Conservation (phyloP, 2,888 invertebrate genomes). For the Ormyrus thymus region DNA sequence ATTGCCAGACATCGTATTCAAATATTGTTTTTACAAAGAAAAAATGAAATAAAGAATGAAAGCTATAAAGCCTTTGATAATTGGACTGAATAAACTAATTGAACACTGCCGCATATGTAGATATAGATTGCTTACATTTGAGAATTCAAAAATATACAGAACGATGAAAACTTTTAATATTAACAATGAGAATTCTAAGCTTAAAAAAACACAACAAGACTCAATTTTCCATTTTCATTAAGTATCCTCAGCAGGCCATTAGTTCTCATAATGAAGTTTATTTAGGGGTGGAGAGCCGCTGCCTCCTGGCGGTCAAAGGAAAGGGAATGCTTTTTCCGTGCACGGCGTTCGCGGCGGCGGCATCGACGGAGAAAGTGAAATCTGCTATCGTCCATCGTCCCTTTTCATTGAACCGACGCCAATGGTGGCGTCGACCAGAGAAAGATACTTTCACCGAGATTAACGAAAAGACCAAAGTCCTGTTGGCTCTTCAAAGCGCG, state of each 20-base stretch:
- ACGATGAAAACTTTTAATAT: no score
- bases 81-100: no score
- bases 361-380: slow-evolving; percentile 47
- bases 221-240: slow-evolving; percentile 37
- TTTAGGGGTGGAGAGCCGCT: not conserved
- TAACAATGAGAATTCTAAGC: not conserved
- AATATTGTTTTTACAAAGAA: no score
- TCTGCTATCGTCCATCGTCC: slow-evolving; percentile 46
- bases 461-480: slow-evolving; percentile 41
- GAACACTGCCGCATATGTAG: no score
- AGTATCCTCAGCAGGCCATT: slow-evolving; percentile 8
- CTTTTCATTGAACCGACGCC: slow-evolving; percentile 28
- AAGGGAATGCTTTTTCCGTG: slow-evolving; percentile 41
- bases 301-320: slow-evolving; percentile 27
- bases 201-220: not conserved
- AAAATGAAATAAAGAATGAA: no score
- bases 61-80: no score
- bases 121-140: no score
- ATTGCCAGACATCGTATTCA: no score
- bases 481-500: slow-evolving; percentile 22
- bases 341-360: no score
- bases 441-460: slow-evolving; percentile 51
- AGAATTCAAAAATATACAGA: no score
- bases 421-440: not conserved
- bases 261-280: slow-evolving; percentile 33